phyloP scores from a whole-genome alignment of 2,797 vertebrate species.

The Micromesistius poutassou region DNA sequence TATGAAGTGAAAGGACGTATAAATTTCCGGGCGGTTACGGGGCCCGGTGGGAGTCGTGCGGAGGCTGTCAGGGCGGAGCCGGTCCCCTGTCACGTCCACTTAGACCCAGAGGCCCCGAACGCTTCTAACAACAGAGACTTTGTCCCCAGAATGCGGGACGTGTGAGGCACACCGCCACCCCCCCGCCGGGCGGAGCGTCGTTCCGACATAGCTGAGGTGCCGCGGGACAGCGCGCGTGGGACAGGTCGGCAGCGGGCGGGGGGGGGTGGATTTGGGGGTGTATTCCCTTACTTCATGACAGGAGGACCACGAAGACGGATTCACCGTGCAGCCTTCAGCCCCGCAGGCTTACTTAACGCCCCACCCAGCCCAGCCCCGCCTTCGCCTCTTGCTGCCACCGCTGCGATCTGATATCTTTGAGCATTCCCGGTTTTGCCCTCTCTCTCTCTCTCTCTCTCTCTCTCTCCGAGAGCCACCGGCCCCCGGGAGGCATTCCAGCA shows the following conservation, averaged over 20 bases:
- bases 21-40: not conserved
- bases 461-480: conserved; percentile 59
- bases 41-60: too few species aligned
- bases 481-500: conserved; percentile 57
- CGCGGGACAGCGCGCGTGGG: not conserved
- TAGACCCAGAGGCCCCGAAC: not conserved
- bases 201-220: too few species aligned
- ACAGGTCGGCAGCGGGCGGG: conserved; percentile 25
- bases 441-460: conserved; percentile 26
- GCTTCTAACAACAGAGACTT: not conserved
- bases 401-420: conserved; percentile 66
- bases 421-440: conserved; percentile 66
- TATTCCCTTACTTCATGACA: not conserved
- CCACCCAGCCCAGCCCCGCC: not conserved
- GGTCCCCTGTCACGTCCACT: too few species aligned
- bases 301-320: not conserved
- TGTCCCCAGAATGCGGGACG: not conserved
- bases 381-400: not conserved
- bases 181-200: too few species aligned
- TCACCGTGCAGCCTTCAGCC: not conserved
- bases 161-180: not conserved
- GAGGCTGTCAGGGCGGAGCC: too few species aligned
- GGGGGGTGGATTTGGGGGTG: not conserved
- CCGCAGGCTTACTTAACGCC: not conserved
- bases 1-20: not conserved